phyloP scores from a whole-genome alignment of 2,797 vertebrate genomes.

The Etheostoma nigrum region DNA sequence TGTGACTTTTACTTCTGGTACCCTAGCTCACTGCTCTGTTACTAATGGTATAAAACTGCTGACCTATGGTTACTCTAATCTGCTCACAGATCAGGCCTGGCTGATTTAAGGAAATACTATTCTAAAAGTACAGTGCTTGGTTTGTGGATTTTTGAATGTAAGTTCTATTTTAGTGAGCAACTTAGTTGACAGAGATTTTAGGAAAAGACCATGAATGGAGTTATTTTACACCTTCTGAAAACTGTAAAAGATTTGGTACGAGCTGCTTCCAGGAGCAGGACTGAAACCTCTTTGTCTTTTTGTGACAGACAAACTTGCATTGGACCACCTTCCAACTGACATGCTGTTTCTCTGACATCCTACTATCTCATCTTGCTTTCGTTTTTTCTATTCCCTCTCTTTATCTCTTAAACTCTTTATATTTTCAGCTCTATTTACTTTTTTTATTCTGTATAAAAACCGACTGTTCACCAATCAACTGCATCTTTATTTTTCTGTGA shows the following conservation, averaged over 20 bases:
- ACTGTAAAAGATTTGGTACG: constrained; percentile 15
- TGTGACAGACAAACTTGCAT: constrained; percentile 32
- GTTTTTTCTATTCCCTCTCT: background rate
- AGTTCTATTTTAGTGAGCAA: background rate
- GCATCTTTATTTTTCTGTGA: background rate
- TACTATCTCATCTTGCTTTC: background rate
- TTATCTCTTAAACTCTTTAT: background rate
- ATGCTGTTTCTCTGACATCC: constrained; percentile 5
- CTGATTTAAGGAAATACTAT: background rate
- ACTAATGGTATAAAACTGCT: background rate
- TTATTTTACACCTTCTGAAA: constrained; percentile 8
- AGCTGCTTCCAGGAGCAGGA: background rate
- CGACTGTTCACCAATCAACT: background rate
- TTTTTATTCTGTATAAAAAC: constrained; percentile 4
- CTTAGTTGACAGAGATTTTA: background rate
- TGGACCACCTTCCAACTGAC: background rate
- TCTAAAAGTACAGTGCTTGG: background rate
- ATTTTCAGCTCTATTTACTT: background rate
- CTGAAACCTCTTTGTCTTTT: constrained; percentile 30
- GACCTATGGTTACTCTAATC: background rate
- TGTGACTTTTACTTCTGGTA: background rate
- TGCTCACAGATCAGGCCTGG: background rate
- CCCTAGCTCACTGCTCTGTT: background rate
- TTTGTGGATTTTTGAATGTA: background rate
- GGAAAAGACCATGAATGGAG: constrained; percentile 1